Base-by-base conservation (phyloP, 2,888 invertebrate genomes). In the Deilephila elpenor region DNA sequence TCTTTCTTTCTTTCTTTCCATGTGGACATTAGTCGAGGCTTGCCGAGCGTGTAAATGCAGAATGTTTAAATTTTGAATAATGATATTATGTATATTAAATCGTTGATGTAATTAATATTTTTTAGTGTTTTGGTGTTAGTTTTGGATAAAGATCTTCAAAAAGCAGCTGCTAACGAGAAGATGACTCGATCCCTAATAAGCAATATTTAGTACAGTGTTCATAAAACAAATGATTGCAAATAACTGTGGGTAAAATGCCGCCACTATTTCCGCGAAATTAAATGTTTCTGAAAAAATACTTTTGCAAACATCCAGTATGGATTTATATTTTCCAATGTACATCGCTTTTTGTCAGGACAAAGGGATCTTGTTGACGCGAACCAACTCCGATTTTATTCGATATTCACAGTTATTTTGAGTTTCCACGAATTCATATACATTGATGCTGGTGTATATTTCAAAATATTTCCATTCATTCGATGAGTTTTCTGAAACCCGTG, bases 371-470 rank as follows among this genome's bases (percentile, higher is more conserved):
- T 60, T 59, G 59, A 59, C n/a, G 25, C 25, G 20, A 59, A 59
- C 25, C 20, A 59, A 29, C 60, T 60, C 29, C 17, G 29, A 60
- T 60, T 60, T 60, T 32, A 60, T 60, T 60, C 25, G 29, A 29
- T 29, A 60, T 56, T 56, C 19, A 53, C 19, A n/a, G 17, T 56
- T 56, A 44, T 59, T 59, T 59, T 59, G 59, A 44, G 59, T 59
- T 60, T 60, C 60, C 29, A 5, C 60, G 60, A 60, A 60, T 60
- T 60, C 29, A 17, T 60, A 60, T 29, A 60, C 20, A 60, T 25
- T 60, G 60, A 11, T 25, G 60, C 29, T 5, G 25, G 60, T 60
- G 17, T 25, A 29, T 60, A 25, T 60, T 60, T 25, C 11, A 29
- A 60, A 60, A 60, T 60, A 29, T 60, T 32, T 29, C 29, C 1